These are phyloP conservation scores for Lochmaea crataegi DNA, from an alignment of 2,888 invertebrate species.

Conservation along the genomic window DNA sequence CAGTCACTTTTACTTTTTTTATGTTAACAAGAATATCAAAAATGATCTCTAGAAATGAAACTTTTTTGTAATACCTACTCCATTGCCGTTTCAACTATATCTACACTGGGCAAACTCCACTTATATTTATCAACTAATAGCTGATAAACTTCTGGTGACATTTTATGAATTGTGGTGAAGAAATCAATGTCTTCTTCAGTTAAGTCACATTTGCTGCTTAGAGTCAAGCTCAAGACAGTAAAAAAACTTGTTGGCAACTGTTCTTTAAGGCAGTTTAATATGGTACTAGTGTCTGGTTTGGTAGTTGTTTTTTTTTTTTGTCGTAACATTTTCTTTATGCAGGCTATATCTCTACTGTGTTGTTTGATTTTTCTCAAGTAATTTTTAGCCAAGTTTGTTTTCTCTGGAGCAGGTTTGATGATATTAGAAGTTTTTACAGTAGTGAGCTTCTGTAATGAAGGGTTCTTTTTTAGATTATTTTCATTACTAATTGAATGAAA, in stretches of 20 bases:
- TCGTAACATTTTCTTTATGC: conserved; percentile 57
- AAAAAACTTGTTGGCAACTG: conserved; percentile 57
- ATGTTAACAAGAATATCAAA: not conserved
- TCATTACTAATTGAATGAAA: conserved; percentile 13
- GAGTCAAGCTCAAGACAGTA: conserved; percentile 56
- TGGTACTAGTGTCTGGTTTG: conserved; percentile 50
- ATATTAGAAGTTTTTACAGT: conserved; percentile 21
- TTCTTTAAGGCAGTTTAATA: conserved; percentile 54
- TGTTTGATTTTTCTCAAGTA: conserved; percentile 58
- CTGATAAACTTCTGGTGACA: conserved; percentile 58
- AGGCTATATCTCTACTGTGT: conserved; percentile 59
- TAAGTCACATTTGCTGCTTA: conserved; percentile 55
- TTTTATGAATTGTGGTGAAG: conserved; percentile 57
- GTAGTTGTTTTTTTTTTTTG: conserved; percentile 42
- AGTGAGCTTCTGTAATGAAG: conserved; percentile 20
- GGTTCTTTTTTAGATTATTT: conserved; percentile 20
- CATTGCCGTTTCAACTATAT: conserved; percentile 45
- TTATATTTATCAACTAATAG: conserved; percentile 57
- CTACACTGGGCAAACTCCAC: conserved; percentile 60
- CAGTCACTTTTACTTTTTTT: not conserved
- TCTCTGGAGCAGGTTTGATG: conserved; percentile 26
- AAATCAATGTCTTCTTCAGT: conserved; percentile 58
- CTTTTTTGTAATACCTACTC: conserved; percentile 15
- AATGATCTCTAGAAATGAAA: not conserved
- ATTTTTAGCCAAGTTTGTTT: conserved; percentile 46